A percentile compares a stretch with the other conserved stretches of the same genome.
phyloP scores from a whole-genome alignment of 2,888 invertebrate species.

The Chromoteleia sp. region DNA sequence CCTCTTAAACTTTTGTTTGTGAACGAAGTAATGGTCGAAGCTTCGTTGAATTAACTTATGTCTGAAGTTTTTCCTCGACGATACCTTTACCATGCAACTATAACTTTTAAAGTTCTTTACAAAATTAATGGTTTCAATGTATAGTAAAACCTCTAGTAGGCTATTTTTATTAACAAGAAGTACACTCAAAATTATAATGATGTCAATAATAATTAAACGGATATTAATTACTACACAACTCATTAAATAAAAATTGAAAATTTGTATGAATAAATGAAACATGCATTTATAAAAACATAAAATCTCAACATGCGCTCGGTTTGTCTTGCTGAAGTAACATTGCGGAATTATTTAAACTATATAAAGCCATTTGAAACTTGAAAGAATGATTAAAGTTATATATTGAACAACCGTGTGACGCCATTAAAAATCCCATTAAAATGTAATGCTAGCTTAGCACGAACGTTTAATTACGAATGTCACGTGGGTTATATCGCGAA shows the following conservation, averaged over 20 bases:
- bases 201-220: no score
- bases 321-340: no score
- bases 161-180: no score
- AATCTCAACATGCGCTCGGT: no score
- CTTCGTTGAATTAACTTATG: constrained; percentile 76
- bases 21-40: constrained; percentile 68
- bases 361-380: not conserved
- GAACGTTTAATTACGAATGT: constrained; percentile 47
- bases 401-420: not conserved
- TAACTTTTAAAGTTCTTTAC: constrained; percentile 41
- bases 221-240: no score
- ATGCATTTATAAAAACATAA: no score
- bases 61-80: constrained; percentile 64
- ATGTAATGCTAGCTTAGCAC: constrained; percentile 28
- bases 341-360: no score
- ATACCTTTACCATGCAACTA: constrained; percentile 57
- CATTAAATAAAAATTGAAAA: no score
- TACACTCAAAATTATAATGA: no score
- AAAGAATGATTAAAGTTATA: not conserved
- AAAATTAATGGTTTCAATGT: constrained; percentile 37
- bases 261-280: no score
- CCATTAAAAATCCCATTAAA: constrained; percentile 34
- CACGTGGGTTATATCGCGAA: constrained; percentile 32
- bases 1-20: constrained; percentile 73
- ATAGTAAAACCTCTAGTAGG: no score